Evolutionary conservation across 2,797 vertebrate genomes (phyloP).

Genomic region (Cossypha niveicapilla): DNA sequence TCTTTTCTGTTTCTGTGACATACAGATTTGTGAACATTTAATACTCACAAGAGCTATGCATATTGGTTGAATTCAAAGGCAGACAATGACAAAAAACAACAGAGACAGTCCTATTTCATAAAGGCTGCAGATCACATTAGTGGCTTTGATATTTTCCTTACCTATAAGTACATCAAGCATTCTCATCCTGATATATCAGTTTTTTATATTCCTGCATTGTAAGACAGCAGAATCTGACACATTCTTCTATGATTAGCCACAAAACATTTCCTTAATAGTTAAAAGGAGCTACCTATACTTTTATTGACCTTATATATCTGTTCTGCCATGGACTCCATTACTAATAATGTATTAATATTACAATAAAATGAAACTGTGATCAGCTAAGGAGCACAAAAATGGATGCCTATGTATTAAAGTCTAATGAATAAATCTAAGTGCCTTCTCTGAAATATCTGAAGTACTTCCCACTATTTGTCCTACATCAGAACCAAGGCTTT

Average conservation of each 20-base stretch:
- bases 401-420: neutral
- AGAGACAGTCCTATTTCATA: neutral
- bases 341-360: neutral
- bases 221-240: neutral
- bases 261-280: neutral
- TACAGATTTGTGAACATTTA: neutral
- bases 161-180: conserved; percentile 8
- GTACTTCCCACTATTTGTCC: neutral
- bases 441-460: neutral
- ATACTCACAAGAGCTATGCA: neutral
- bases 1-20: neutral
- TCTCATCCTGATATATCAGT: neutral
- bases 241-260: neutral
- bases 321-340: neutral
- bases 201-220: neutral
- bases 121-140: neutral
- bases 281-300: neutral
- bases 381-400: neutral
- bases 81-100: neutral
- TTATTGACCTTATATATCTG: neutral
- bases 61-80: neutral
- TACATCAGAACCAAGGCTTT: neutral
- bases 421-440: neutral
- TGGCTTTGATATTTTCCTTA: neutral
- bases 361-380: neutral